These are phyloP conservation scores for Sebastolobus altivelis DNA, from an alignment of 2,797 vertebrate genomes.

Conservation along the genomic window DNA sequence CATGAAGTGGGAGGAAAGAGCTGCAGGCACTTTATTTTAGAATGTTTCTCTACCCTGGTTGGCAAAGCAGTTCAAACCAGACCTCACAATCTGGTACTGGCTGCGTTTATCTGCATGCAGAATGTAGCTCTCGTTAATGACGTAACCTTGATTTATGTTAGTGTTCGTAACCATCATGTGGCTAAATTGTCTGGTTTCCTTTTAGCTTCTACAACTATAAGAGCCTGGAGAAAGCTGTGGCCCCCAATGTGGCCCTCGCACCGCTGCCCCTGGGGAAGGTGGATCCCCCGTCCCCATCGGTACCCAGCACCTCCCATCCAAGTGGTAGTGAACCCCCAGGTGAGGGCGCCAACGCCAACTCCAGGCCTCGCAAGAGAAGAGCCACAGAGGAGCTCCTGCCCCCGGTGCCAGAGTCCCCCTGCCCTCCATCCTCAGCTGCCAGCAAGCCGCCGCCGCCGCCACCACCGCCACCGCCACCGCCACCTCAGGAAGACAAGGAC, in stretches of 20 bases:
- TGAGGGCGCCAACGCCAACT: conserved; percentile 75
- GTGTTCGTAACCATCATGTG: background rate
- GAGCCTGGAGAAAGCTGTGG: conserved; percentile 93
- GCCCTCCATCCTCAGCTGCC: conserved; percentile 61
- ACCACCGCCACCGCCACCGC: background rate
- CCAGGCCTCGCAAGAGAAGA: conserved; percentile 89
- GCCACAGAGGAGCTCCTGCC: conserved; percentile 78
- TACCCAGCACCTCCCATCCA: conserved; percentile 84
- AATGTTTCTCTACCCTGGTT: conserved; percentile 21
- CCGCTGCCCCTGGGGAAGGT: conserved; percentile 90
- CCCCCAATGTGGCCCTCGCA: conserved; percentile 94
- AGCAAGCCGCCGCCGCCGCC: conserved; percentile 29
- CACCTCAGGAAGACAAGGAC: conserved; percentile 90
- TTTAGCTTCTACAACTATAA: conserved; percentile 97
- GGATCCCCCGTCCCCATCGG: conserved; percentile 84
- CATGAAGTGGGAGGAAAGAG: conserved; percentile 64
- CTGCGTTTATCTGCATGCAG: conserved; percentile 8
- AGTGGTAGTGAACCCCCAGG: conserved; percentile 79
- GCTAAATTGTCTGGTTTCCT: background rate
- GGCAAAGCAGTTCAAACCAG: background rate
- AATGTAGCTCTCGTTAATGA: background rate
- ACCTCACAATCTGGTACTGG: background rate
- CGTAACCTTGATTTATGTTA: background rate
- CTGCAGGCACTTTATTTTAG: conserved; percentile 44
- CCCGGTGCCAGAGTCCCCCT: conserved; percentile 68